Evolutionary conservation across 2,888 invertebrate species (phyloP), one percentile per base, ranked within the genome.

Genomic region (Atrina japonica): DNA sequence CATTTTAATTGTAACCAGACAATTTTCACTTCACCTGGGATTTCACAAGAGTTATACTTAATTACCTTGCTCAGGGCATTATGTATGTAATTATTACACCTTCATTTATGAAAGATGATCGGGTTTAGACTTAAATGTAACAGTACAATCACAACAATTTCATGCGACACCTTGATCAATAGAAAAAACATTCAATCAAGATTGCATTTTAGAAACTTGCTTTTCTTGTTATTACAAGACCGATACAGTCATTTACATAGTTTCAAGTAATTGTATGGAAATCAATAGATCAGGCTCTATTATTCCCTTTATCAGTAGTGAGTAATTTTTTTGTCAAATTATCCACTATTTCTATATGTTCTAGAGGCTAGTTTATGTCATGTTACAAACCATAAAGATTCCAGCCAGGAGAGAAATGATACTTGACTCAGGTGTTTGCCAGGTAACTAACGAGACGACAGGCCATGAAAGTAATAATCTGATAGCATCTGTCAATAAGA

Each of bases 211-310:
- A 35, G 35, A 11, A 35, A 35, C 35, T 35, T 5, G 35, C 35
- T 35, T 35, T 35, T 35, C 35, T 7, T 35, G 35, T 35, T 11
- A 35, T 35, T 35, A 35, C 35, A 40, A 16, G 56, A 18, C 56
- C 40, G 56, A 56, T 56, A 56, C 35, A 23, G 23, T 5, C 40
- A 56, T 56, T 56, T 56, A 56, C 56, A 56, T 56, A 56, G 56
- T 56, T 56, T 56, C 35, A 56, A 35, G 56, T 40, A 56, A 56
- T 56, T 40, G 56, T 56, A 23, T 35, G 18, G 35, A 40, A 56
- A 21, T 40, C 35, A 35, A 35, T 35, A 35, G 35, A 35, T 35
- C 35, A 35, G 35, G 5, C 11, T 5, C 56, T 23, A 56, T 56
- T 56, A 30, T 40, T 41, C 56, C 35, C 23, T 30, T 56, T 56